Base-by-base conservation (phyloP, 2,797 vertebrate species). In the Brachyrhaphis roseni region DNA sequence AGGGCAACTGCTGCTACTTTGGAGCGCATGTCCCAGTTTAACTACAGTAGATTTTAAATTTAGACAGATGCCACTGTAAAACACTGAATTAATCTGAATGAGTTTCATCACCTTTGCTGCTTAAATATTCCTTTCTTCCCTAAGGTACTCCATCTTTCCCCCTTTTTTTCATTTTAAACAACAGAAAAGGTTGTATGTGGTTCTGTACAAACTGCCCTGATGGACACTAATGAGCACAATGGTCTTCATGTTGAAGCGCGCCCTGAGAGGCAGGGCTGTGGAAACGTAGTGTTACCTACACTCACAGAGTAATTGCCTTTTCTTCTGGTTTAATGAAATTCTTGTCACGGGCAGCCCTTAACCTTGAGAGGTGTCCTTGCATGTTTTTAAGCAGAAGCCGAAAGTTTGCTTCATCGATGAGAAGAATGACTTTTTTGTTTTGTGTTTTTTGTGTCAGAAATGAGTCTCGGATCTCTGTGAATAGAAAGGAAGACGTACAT, bases 171-270 rank as follows among this genome's bases (percentile, higher is more conserved):
- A 78, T 85, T 84, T 85, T 64, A 77, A 86, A 78, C 15, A 77
- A 53, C 70, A 51, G 43, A 13, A 36, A 23, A 53, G 59, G 46
- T 64, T 78, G 41, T 41, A 74, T 75, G 53, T 51, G 75, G 62
- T n/a, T 1, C 36, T 28, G 34, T 12, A 59, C 57, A 70, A 59
- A 72, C 71, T 79, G 66, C 55, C 66, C 71, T 82, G 89, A 87
- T 85, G 71, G 89, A 89, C 90, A 66, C 87, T 90, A 92, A 92
- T 89, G 89, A 92, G 88, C 34, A 76, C 79, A 41, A 57, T 11
- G 18, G 78, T 82, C 81, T 62, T 81, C 72, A 77, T 83, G 86
- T 83, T 87, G 86, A 88, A 80, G 77, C 64, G 34, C 88, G 84
- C 89, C 91, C 89, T 89, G 82, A n/a, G 83, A 26, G 59, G 78